Base-by-base conservation (phyloP, 2,888 invertebrate genomes). In the Cenopis cana region DNA sequence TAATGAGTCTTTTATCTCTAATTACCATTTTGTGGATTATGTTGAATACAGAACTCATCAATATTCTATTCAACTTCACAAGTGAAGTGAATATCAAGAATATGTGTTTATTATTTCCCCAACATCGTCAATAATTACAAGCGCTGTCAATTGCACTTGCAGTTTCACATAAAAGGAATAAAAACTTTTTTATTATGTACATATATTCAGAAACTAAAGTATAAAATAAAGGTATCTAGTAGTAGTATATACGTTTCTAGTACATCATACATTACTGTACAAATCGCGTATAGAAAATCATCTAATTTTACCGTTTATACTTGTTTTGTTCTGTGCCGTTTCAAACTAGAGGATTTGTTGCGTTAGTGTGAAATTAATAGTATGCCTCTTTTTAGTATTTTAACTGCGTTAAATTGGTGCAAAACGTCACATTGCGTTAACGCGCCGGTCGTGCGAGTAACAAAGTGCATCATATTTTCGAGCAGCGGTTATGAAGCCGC, bases 401-500 rank as follows among this genome's bases (percentile, higher is more conserved):
- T 33, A 61, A 55, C 2, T 46, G 4, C 36, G 60, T 71, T 71
- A 71, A 71, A 71, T 66, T 66, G 66, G 70, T 66, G 59, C 55
- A 55, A 60, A 71, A 66, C 60, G 70, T 71, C 70, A 71, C 66
- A 66, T 61, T 71, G 70, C 70, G 66, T 71, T 71, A 71, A 71
- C 70, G 60, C 66, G 66, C 55, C 76, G 78, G 78, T 79, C 73
- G 73, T 72, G 75, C 74, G 60, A 71, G 78, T 77, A 81, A 82
- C 81, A 84, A 82, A 85, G 80, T 82, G 84, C 82, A 83, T 83
- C 79, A 81, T 85, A 85, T 84, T 84, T 86, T 85, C 81, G 82
- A 86, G 81, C 79, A 81, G 73, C 78, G 76, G 77, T 85, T 85
- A 87, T 85, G 82, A 85, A 87, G 86, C 89, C 87, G 80, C 86